Base-by-base conservation (phyloP, 2,113 vertebrate genomes). In the Chloropsis cyanopogon region DNA sequence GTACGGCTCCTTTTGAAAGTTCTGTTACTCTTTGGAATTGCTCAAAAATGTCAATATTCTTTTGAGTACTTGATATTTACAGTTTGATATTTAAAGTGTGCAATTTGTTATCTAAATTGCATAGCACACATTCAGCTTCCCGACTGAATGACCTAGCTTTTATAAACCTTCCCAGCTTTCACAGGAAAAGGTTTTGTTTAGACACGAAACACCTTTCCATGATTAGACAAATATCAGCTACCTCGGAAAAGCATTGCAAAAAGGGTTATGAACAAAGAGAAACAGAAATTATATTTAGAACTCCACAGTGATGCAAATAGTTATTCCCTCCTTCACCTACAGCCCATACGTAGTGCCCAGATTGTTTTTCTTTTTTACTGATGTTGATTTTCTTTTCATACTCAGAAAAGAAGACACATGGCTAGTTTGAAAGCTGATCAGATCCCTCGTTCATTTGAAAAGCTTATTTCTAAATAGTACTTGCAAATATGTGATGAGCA, bases 381-480 rank as follows among this genome's bases (percentile, higher is more conserved):
- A 97, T 96, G 90, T 96, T 97, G 89, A 57, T 92, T 81, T 92
- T 90, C 92, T 93, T 84, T 72, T 37, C 93, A 54, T 95, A 92
- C 94, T 47, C 26, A 13, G 81, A 94, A 97, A 83, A 96, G 91
- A 89, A 91, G 90, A 88, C 82, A 94, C 72, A 91, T 92, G 83
- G 92, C 95, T 96, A 95, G 78, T 76, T 94, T 95, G 96, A 97
- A 97, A 93, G 78, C 59, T 89, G 96, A 95, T 95, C 95, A 96
- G 95, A 96, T 91, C 77, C 85, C 96, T 94, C 92, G 35, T 97
- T 97, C 96, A 97, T 96, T 97, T 98, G 96, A 97, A 97, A 97
- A 97, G 96, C 96, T 96, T 97, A 79, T 97, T 98, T 98, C 97
- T 95, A 95, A 97, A 97, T 93, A 96, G 85, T 95, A 96, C 96